phyloP scores from a whole-genome alignment of 2,888 invertebrate species.

The Pristionchus mayeri region DNA sequence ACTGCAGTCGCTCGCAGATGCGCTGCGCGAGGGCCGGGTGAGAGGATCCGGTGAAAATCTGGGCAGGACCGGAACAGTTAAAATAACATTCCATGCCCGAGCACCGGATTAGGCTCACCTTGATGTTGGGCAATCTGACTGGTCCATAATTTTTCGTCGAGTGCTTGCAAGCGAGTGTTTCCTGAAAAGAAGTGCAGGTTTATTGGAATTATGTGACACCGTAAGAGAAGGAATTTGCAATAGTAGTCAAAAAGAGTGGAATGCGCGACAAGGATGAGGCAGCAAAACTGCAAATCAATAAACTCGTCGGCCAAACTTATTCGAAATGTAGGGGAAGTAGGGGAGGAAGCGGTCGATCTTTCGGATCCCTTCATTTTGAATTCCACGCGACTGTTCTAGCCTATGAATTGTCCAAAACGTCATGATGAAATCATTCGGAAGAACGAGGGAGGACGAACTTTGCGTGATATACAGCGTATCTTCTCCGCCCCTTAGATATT shows the following conservation, averaged over 20 bases:
- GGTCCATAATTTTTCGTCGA: slow-evolving; percentile 44
- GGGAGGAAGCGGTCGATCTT: too few species aligned
- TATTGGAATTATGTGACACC: too few species aligned
- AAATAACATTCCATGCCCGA: not conserved
- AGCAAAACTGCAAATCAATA: too few species aligned
- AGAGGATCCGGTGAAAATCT: slow-evolving; percentile 96
- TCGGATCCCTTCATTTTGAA: too few species aligned
- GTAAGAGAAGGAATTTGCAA: too few species aligned
- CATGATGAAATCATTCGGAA: too few species aligned
- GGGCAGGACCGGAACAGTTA: slow-evolving; percentile 32
- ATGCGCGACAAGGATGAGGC: too few species aligned
- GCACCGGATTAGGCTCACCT: slow-evolving; percentile 77
- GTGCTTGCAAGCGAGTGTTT: slow-evolving; percentile 14
- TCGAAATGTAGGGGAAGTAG: too few species aligned
- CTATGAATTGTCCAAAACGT: too few species aligned
- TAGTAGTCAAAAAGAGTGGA: not conserved
- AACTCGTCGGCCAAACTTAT: too few species aligned
- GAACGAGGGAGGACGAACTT: not conserved
- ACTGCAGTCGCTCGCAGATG: slow-evolving; percentile 96
- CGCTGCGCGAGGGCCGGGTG: slow-evolving; percentile 96
- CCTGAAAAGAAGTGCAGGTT: not conserved
- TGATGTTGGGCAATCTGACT: slow-evolving; percentile 96
- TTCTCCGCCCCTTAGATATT: too few species aligned
- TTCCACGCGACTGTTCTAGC: too few species aligned
- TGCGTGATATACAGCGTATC: not conserved